Base-by-base conservation (phyloP, 2,888 invertebrate species). In the Netelia fuscicornis region DNA sequence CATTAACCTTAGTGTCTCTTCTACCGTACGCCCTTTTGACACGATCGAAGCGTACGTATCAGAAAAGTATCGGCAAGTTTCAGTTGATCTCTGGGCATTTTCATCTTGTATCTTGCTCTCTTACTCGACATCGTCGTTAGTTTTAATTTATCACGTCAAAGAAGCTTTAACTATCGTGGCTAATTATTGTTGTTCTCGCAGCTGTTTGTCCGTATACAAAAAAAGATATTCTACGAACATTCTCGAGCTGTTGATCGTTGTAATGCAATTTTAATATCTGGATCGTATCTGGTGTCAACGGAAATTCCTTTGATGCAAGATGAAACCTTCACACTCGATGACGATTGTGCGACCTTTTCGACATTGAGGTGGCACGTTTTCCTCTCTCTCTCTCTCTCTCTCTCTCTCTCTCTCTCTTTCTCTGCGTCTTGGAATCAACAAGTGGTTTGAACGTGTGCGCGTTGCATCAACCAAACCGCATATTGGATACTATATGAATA, bases 261-360 rank as follows among this genome's bases (percentile, higher is more conserved):
- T 48, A 52, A 74, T 74, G 74, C 25, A 74, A 52, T 71, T 71
- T 62, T 10, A 52, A 52, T 70, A 17, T 25, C 17, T 52, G 11
- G 42, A 62, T 23, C 23, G 67, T 42, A 42, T 25, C 23, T 48
- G 68, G 6, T n/a, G 37, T 25, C 10, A 58, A 81, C 68, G 60
- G 44, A 75, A 81, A 81, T 68, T 74, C 64, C 48, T 67, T 72
- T 74, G 62, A 68, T 75, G 75, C 75, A 75, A 81, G 62, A 72
- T 17, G 9, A 23, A 37, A 20, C 23, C 67, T 75, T 54, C 64
- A 2, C 10, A 20, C 10, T 11, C 10, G 20, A 25, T 10, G 17
- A 52, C 42, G 75, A 56, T 80, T 48, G 17, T 72, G 44, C n/a
- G 10, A 75, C 68, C 60, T 25, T 68, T 75, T 81, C 75, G 81